Evolutionary conservation across 2,888 invertebrate species (phyloP).

Genomic region (Cheilosia scutellata): DNA sequence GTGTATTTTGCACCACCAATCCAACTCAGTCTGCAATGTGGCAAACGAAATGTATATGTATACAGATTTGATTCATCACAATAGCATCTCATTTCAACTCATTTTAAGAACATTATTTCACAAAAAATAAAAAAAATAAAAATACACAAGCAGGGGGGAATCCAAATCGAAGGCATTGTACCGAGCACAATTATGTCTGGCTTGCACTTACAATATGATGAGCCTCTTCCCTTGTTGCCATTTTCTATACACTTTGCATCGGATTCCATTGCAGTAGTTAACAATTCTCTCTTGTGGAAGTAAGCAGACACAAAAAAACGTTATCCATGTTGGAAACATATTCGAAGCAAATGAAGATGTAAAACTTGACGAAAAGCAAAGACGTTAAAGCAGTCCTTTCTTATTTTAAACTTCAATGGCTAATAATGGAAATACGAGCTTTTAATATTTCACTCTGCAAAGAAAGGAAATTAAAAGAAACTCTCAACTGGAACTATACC

Average conservation of each 20-base stretch:
- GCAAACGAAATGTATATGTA: not conserved
- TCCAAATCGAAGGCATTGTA: constrained; percentile 40
- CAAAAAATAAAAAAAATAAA: not conserved
- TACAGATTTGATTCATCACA: not conserved
- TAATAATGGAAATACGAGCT: constrained; percentile 56
- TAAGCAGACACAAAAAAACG: not conserved
- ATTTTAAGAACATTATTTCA: not conserved
- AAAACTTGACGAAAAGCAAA: not conserved
- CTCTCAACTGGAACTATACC: constrained; percentile 6
- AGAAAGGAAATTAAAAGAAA: constrained; percentile 8
- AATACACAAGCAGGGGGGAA: constrained; percentile 6
- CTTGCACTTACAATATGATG: constrained; percentile 36
- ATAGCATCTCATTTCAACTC: constrained; percentile 4
- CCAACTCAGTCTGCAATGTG: not conserved
- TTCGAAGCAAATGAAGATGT: constrained; percentile 5
- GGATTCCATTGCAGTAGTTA: constrained; percentile 48
- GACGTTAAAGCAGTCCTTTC: constrained; percentile 21
- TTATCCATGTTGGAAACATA: constrained; percentile 21
- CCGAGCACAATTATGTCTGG: constrained; percentile 48
- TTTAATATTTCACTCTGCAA: constrained; percentile 39
- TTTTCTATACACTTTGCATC: constrained; percentile 25
- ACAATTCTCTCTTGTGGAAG: constrained; percentile 28
- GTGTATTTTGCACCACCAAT: not conserved
- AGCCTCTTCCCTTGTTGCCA: not conserved
- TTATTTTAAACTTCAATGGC: constrained; percentile 43